phyloP scores from a whole-genome alignment of 2,113 vertebrate genomes.

The Protobothrops mucrosquamatus region DNA sequence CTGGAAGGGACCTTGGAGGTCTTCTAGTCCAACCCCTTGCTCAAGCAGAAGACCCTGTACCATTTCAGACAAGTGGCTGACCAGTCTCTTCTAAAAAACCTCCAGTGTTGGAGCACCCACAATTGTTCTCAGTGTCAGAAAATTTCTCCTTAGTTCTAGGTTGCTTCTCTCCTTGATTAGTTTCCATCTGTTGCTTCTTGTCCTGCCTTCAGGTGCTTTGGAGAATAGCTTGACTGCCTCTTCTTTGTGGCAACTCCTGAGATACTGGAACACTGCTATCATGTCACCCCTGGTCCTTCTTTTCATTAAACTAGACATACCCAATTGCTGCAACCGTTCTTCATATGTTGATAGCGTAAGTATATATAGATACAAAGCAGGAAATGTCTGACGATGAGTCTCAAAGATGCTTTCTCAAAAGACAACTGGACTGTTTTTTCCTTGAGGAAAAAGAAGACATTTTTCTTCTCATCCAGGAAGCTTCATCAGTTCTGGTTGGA shows the following conservation, averaged over 20 bases:
- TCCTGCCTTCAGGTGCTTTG: neutral
- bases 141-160: neutral
- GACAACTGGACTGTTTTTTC: neutral
- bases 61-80: no score
- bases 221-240: neutral
- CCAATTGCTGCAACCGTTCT: no score
- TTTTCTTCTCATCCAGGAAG: neutral
- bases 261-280: neutral
- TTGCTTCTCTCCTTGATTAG: neutral
- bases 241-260: neutral
- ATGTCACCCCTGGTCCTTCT: neutral
- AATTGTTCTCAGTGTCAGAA: neutral
- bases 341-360: no score
- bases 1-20: no score
- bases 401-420: neutral
- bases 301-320: neutral
- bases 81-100: no score
- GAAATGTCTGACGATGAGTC: neutral
- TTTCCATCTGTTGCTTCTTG: no score
- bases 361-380: neutral
- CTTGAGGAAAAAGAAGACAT: neutral
- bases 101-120: no score
- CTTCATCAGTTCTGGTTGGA: neutral
- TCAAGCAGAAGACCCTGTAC: no score
- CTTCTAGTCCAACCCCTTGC: no score